A percentile compares a stretch with the other conserved stretches of the same genome.
phyloP scores from a whole-genome alignment of 2,888 invertebrate species.

The Trissoscelio sp. region DNA sequence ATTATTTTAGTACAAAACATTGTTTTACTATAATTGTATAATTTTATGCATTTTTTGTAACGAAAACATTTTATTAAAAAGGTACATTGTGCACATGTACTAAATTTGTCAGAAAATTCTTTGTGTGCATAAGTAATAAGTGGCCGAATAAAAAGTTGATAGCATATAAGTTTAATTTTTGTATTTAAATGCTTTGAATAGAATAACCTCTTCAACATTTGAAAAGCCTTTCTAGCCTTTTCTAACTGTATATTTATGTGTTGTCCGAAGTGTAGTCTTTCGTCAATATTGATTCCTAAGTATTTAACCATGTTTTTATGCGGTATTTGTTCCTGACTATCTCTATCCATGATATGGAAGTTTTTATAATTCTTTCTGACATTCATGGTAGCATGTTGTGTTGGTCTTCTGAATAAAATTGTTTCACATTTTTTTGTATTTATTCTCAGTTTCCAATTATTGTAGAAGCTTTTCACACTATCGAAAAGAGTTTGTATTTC shows the following conservation, averaged over 20 bases:
- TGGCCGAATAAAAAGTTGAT: too few relatives aligned
- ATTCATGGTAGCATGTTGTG: not conserved
- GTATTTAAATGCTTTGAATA: slow-evolving; percentile 46
- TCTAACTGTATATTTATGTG: slow-evolving; percentile 26
- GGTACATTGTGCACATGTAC: too few relatives aligned
- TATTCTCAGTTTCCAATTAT: slow-evolving; percentile 57
- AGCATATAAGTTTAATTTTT: slow-evolving; percentile 62
- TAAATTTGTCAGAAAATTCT: too few relatives aligned
- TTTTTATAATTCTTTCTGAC: not conserved
- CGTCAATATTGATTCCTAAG: slow-evolving; percentile 8
- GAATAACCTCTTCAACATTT: slow-evolving; percentile 35
- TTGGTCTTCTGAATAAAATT: slow-evolving; percentile 54
- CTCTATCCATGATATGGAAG: slow-evolving; percentile 12
- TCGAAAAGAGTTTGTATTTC: slow-evolving; percentile 18
- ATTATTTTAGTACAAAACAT: too few relatives aligned
- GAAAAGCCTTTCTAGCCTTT: slow-evolving; percentile 65
- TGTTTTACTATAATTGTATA: too few relatives aligned
- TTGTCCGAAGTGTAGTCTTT: not conserved
- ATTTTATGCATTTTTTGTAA: too few relatives aligned
- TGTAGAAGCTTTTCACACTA: slow-evolving; percentile 48
- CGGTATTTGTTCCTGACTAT: not conserved
- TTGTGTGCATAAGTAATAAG: too few relatives aligned
- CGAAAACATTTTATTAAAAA: too few relatives aligned
- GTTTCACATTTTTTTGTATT: slow-evolving; percentile 61
- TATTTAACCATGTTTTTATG: slow-evolving; percentile 21